Conservation (phyloP, 2,797 vertebrate species). For the Gallirallus australis region DNA sequence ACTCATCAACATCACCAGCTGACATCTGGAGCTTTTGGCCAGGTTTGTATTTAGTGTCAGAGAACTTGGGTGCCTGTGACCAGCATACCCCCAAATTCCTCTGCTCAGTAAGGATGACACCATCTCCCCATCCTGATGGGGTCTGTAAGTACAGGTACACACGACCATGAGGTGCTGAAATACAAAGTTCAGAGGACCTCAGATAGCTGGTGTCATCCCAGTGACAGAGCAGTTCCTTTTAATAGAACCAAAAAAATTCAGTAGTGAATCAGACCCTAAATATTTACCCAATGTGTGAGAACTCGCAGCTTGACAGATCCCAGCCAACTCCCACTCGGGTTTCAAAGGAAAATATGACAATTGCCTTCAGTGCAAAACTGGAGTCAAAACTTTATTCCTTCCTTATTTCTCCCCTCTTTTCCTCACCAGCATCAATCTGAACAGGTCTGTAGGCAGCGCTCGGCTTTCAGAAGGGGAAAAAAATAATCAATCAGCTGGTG, state of each 20-base stretch:
- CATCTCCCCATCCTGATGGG: neutral
- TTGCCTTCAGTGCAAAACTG: neutral
- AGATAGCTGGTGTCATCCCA: neutral
- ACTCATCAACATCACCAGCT: neutral
- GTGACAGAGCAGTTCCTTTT: neutral
- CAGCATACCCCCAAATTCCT: neutral
- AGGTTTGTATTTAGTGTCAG: neutral
- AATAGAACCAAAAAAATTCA: neutral
- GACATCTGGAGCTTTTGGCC: neutral
- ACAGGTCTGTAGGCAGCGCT: neutral
- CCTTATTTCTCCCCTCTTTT: neutral
- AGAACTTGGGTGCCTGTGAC: neutral
- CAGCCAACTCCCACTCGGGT: neutral
- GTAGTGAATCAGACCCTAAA: constrained; percentile 40
- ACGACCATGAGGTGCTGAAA: neutral
- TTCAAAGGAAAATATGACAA: neutral
- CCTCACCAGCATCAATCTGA: accelerated
- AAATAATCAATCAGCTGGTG: neutral
- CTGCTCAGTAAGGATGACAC: neutral
- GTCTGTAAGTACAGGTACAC: neutral
- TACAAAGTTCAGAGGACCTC: neutral
- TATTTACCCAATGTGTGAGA: constrained; percentile 39
- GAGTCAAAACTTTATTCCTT: constrained; percentile 13
- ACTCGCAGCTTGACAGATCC: constrained; percentile 18
- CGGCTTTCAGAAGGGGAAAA: neutral